These are phyloP conservation scores for Ophioninae sp. DNA, from an alignment of 2,888 invertebrate species.

Conservation along the genomic window DNA sequence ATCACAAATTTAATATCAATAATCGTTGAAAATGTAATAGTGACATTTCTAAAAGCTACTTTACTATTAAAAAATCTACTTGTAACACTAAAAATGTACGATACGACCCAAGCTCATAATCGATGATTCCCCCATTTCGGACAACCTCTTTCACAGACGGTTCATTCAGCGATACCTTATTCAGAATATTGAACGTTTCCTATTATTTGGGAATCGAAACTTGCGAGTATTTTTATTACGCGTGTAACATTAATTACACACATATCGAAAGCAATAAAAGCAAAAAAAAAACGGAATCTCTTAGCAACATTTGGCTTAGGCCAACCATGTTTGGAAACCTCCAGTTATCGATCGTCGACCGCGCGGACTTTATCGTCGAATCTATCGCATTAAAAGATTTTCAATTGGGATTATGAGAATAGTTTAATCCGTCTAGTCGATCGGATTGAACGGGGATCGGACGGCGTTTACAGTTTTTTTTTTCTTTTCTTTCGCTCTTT, in stretches of 20 bases:
- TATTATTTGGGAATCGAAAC: too few relatives aligned
- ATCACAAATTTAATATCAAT: too few relatives aligned
- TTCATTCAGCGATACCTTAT: neutral
- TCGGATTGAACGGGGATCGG: constrained; percentile 36
- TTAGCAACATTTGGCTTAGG: neutral
- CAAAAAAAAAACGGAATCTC: neutral
- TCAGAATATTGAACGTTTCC: neutral
- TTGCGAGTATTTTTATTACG: neutral
- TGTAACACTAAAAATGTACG: too few relatives aligned
- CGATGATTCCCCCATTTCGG: too few relatives aligned
- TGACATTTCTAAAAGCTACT: too few relatives aligned
- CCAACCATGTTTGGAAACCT: neutral
- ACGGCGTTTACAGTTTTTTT: neutral
- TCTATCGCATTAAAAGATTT: constrained; percentile 24
- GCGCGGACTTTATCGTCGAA: neutral
- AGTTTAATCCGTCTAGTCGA: constrained; percentile 32
- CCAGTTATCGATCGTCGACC: neutral
- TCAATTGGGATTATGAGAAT: constrained; percentile 45
- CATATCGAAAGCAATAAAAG: too few relatives aligned
- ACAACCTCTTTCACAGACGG: too few relatives aligned
- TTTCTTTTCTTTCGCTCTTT: constrained; percentile 21
- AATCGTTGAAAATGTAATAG: too few relatives aligned
- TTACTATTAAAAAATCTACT: too few relatives aligned
- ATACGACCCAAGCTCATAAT: too few relatives aligned
- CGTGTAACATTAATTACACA: neutral